phyloP scores from a whole-genome alignment of 2,888 invertebrate genomes.

The Leucophenga maculata region DNA sequence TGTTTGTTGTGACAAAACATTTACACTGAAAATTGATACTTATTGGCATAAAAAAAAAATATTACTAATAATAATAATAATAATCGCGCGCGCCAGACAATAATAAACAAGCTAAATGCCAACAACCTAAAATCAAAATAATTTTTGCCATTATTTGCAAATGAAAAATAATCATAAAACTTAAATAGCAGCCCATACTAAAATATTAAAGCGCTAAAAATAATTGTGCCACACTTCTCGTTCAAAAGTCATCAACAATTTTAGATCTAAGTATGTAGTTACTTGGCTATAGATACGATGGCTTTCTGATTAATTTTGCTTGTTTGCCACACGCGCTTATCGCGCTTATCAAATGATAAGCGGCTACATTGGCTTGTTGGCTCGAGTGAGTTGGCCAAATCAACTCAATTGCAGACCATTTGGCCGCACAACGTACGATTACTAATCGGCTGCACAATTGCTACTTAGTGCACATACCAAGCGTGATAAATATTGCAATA shows the following conservation, averaged over 20 bases:
- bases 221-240: neutral
- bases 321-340: conserved; percentile 5
- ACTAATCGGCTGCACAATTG: neutral
- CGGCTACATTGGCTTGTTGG: neutral
- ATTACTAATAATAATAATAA: neutral
- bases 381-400: too few relatives aligned
- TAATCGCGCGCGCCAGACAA: neutral
- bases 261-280: too few relatives aligned
- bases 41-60: neutral
- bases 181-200: too few relatives aligned
- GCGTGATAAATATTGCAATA: too few relatives aligned
- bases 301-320: neutral
- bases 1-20: neutral
- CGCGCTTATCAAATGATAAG: conserved; percentile 4
- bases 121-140: conserved; percentile 26
- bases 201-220: neutral
- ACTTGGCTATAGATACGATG: too few relatives aligned
- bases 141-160: too few relatives aligned
- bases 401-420: too few relatives aligned
- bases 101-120: neutral
- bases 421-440: neutral
- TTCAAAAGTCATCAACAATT: too few relatives aligned
- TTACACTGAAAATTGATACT: neutral
- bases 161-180: too few relatives aligned
- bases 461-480: neutral